phyloP scores from a whole-genome alignment of 2,888 invertebrate genomes.

The Reticulitermes lucifugus region DNA sequence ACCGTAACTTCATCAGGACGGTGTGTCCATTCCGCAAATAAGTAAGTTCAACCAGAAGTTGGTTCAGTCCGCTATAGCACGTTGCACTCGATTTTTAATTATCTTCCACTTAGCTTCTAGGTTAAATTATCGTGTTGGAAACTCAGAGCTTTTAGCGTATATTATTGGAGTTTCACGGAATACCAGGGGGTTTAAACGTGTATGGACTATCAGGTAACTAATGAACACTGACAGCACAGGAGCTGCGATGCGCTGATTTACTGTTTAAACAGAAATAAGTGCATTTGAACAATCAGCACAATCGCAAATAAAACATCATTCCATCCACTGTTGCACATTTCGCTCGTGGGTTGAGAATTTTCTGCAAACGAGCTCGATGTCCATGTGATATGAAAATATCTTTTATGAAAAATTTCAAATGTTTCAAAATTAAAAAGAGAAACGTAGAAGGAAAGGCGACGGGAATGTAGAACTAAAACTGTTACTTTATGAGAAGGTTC shows the following conservation, averaged over 20 bases:
- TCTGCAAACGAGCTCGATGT: too few relatives aligned
- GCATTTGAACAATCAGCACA: constrained; percentile 12
- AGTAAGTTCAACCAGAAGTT: background rate
- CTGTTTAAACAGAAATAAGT: background rate
- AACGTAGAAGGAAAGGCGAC: too few relatives aligned
- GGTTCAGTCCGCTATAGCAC: background rate
- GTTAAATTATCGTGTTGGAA: background rate
- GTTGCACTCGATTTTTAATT: background rate
- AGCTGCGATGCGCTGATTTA: background rate
- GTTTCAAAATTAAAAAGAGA: too few relatives aligned
- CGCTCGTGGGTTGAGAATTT: too few relatives aligned
- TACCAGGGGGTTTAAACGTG: background rate
- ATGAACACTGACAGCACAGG: background rate
- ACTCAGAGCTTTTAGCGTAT: background rate
- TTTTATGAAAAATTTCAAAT: too few relatives aligned
- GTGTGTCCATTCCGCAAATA: background rate
- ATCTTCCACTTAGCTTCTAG: background rate
- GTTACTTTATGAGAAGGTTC: too few relatives aligned
- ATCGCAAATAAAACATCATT: background rate
- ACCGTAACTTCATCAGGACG: background rate
- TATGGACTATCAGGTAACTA: background rate
- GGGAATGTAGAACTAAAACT: too few relatives aligned
- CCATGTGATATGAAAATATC: too few relatives aligned
- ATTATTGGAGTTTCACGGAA: background rate
- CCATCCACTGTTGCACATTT: too few relatives aligned